Conservation (phyloP, 2,888 invertebrate species). For the Nebria brevicollis region DNA sequence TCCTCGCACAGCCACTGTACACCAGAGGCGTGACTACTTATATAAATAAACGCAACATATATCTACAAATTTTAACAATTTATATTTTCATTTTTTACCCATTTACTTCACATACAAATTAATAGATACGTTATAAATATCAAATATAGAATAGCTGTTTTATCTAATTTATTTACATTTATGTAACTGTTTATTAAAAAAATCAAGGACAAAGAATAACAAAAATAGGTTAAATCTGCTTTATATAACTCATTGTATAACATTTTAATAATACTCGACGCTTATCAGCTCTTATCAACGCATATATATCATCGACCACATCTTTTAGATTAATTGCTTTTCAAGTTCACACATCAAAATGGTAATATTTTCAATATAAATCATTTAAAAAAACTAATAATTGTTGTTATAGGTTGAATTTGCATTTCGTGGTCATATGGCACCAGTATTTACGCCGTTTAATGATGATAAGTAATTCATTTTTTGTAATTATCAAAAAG, state of each 20-base stretch:
- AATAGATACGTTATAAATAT: too few relatives aligned
- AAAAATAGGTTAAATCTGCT: background rate
- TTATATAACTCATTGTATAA: background rate
- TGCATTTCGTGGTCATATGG: conserved; percentile 72
- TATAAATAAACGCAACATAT: background rate
- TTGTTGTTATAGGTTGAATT: conserved; percentile 55
- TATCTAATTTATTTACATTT: background rate
- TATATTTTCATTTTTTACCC: too few relatives aligned
- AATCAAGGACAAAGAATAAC: background rate
- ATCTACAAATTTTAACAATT: too few relatives aligned
- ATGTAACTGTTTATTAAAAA: background rate
- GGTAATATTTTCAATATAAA: conserved; percentile 14
- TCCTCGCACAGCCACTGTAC: background rate
- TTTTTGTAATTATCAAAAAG: conserved; percentile 19
- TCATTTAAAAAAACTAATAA: background rate
- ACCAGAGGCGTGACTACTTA: background rate
- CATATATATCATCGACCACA: background rate
- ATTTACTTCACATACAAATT: too few relatives aligned
- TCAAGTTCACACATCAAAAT: conserved; percentile 13
- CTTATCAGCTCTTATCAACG: conserved; percentile 14
- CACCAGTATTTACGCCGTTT: conserved; percentile 78
- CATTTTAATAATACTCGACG: background rate
- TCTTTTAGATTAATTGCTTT: background rate
- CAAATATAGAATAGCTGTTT: background rate
- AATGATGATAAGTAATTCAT: conserved; percentile 66